Evolutionary conservation across 2,888 invertebrate genomes (phyloP).

Genomic region (Leucoma salicis): DNA sequence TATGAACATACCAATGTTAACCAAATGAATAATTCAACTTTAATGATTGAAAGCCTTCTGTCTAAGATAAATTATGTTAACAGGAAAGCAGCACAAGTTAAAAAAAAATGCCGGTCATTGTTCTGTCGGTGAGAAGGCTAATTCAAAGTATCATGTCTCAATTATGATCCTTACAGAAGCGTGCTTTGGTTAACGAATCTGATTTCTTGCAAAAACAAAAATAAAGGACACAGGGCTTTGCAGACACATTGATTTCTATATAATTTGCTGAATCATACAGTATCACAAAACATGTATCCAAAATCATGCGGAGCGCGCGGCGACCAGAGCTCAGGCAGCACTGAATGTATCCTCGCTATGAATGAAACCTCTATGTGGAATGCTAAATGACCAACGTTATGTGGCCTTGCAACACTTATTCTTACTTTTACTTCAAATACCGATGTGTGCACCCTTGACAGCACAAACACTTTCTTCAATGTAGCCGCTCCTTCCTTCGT

Average conservation of each 20-base stretch:
- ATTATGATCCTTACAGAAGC: too few relatives aligned
- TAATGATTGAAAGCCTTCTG: too few relatives aligned
- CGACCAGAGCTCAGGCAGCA: constrained; percentile 53
- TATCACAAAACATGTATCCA: constrained; percentile 44
- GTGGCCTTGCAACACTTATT: constrained; percentile 55
- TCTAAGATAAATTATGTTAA: too few relatives aligned
- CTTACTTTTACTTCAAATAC: constrained; percentile 46
- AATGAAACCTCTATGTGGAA: constrained; percentile 74
- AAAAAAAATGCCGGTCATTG: too few relatives aligned
- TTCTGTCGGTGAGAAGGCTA: too few relatives aligned
- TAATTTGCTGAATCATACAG: constrained; percentile 37
- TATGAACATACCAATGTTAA: too few relatives aligned
- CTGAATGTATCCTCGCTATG: constrained; percentile 68
- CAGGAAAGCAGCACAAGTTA: too few relatives aligned
- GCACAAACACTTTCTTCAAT: constrained; percentile 68
- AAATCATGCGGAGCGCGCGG: constrained; percentile 73
- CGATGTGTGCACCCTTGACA: constrained; percentile 73
- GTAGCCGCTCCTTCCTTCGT: constrained; percentile 81
- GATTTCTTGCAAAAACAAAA: too few relatives aligned
- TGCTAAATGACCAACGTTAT: constrained; percentile 60
- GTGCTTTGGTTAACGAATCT: too few relatives aligned
- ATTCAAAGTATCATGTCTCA: too few relatives aligned
- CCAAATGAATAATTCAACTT: too few relatives aligned
- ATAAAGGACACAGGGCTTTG: constrained; percentile 36
- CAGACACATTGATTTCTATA: constrained; percentile 20